phyloP scores from a whole-genome alignment of 2,797 vertebrate genomes.

The Epinephelus malabaricus region DNA sequence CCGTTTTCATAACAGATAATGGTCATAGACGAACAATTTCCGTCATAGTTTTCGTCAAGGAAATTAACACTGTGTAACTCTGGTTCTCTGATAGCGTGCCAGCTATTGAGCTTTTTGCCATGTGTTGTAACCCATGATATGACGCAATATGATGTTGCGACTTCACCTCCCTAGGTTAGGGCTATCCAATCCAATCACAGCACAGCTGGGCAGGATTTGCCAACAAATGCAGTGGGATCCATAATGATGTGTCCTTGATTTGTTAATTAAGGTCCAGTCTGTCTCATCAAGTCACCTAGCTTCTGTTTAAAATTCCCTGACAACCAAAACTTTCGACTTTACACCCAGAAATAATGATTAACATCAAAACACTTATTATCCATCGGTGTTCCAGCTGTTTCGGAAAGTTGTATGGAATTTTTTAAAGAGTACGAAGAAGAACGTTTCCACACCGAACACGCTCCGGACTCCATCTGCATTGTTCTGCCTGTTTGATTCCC shows the following conservation, averaged over 20 bases:
- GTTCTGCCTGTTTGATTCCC: conserved; percentile 55
- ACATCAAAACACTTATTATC: conserved; percentile 5
- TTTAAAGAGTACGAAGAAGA: conserved; percentile 1
- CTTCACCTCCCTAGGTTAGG: too few species aligned
- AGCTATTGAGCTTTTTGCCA: too few species aligned
- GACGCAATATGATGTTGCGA: too few species aligned
- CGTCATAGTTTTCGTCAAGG: too few species aligned
- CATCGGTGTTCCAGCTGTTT: conserved; percentile 14
- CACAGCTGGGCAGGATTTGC: too few species aligned
- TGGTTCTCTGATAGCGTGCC: too few species aligned
- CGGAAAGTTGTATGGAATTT: background rate
- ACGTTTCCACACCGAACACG: background rate
- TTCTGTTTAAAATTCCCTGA: conserved; percentile 32
- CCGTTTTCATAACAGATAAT: too few species aligned
- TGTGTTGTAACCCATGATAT: too few species aligned
- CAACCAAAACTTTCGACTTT: conserved; percentile 24
- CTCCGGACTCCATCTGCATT: conserved; percentile 45
- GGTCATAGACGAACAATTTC: too few species aligned
- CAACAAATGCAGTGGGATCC: too few species aligned
- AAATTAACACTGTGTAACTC: too few species aligned
- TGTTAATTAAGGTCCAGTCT: conserved; percentile 44
- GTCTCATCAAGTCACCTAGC: conserved; percentile 18
- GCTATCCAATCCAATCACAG: too few species aligned
- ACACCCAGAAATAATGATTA: conserved; percentile 11
- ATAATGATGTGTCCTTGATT: background rate